A percentile compares a stretch with the other conserved stretches of the same genome.
phyloP scores from a whole-genome alignment of 2,113 vertebrate species.

The Crotalus tigris region DNA sequence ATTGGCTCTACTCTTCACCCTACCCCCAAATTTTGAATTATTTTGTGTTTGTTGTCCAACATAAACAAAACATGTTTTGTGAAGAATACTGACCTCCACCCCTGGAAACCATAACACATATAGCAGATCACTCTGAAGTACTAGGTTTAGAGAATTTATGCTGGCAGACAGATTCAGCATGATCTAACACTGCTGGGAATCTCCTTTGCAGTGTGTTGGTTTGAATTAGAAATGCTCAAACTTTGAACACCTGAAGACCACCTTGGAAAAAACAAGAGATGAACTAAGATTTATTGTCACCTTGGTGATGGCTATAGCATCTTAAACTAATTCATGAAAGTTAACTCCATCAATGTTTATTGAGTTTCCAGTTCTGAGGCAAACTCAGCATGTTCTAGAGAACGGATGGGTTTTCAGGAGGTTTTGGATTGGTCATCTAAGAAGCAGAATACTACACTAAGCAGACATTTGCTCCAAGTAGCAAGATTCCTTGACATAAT shows the following conservation, averaged over 20 bases:
- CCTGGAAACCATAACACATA: slow-evolving; percentile 33
- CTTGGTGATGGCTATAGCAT: no score
- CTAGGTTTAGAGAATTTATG: slow-evolving; percentile 36
- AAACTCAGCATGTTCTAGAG: background rate
- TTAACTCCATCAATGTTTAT: background rate
- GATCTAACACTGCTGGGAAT: background rate
- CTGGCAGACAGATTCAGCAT: slow-evolving; percentile 9
- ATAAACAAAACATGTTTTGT: slow-evolving; percentile 55
- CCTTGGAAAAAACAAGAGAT: background rate
- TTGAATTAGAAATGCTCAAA: background rate
- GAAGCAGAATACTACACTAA: background rate
- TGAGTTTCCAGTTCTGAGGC: background rate
- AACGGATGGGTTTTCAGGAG: background rate
- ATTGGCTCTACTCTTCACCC: slow-evolving; percentile 18
- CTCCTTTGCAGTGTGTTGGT: background rate
- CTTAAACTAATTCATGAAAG: background rate
- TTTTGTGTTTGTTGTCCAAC: slow-evolving; percentile 38
- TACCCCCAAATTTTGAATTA: slow-evolving; percentile 18
- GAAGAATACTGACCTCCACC: slow-evolving; percentile 35
- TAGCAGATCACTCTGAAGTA: slow-evolving; percentile 40
- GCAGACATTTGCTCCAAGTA: background rate
- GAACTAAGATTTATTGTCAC: background rate
- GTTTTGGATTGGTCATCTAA: no score
- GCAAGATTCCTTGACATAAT: background rate
- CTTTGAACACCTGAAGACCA: background rate